Evolutionary conservation across 1,140 invertebrate species (phyloP), one percentile per base, ranked within the genome.

Genomic region (Yoshiicerus persimilis): DNA sequence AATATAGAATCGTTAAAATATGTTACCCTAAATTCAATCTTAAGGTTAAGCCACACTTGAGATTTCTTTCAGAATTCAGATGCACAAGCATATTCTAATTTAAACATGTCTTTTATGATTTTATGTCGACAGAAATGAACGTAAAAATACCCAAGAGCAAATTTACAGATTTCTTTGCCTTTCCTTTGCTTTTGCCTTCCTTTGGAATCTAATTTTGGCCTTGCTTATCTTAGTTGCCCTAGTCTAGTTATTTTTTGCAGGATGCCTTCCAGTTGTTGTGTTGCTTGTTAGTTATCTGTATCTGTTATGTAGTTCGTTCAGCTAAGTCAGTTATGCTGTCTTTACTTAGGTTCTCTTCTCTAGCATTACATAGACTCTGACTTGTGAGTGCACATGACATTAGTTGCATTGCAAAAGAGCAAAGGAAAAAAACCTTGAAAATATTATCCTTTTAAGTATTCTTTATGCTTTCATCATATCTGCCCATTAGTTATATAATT

Each of bases 311-410:
- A 30, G 10, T 70, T 30, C 25, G 11, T 70, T 30, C 8, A 6
- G 25, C 27, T 70, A 8, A 70, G 64, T 70, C 30, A 8, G 27
- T 9, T 32, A 30, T 16, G 66, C 9, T 23, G 25, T 16, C 66
- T 70, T 27, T 16, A 2, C 66, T 25, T 27, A 10, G 2, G 16
- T 56, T n/a, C 39, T n/a, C 1, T n/a, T 5, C 6, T 70, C 25
- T 27, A 16, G 4, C 64, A 70, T 25, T 16, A 70, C n/a, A n/a
- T 30, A 70, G 25, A 70, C n/a, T n/a, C n/a, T n/a, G n/a, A n/a
- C n/a, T 70, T 80, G 75, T 36, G 75, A 80, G 75, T 80, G 75
- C 20, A 80, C 75, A 80, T 80, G 75, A 80, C 75, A 36, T 80
- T 30, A 80, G 75, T 80, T 36, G 8, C 66, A 70, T 80, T 80